These are phyloP conservation scores for Lordiphosa collinella DNA, from an alignment of 1,140 invertebrate species.

Conservation along the genomic window DNA sequence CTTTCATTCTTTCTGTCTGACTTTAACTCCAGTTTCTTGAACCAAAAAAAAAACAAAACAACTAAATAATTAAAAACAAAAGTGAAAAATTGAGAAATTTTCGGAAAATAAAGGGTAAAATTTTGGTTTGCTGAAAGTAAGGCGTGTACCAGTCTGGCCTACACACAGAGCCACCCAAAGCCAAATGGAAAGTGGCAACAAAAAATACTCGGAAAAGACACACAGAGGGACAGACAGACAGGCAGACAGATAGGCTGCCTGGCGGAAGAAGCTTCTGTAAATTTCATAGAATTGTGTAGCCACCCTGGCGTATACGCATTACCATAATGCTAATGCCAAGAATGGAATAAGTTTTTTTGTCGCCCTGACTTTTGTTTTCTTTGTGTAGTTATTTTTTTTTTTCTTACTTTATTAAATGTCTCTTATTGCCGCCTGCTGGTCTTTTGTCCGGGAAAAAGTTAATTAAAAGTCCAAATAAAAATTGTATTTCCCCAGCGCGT, in stretches of 20 bases:
- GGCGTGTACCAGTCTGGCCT: conserved; percentile 57
- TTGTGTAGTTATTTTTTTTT: not conserved
- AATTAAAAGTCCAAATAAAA: too few species aligned
- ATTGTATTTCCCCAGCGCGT: too few species aligned
- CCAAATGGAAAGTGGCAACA: conserved; percentile 4
- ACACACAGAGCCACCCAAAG: too few species aligned
- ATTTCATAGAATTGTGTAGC: conserved; percentile 39
- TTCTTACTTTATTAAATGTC: too few species aligned
- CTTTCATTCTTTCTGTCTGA: not conserved
- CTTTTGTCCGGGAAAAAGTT: too few species aligned
- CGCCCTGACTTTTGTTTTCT: conserved; percentile 2
- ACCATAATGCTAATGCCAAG: conserved; percentile 44
- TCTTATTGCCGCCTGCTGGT: too few species aligned
- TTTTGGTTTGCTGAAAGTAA: conserved; percentile 34
- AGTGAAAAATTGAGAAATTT: conserved; percentile 3
- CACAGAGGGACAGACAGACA: conserved; percentile 1
- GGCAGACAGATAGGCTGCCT: conserved; percentile 56
- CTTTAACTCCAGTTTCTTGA: not conserved
- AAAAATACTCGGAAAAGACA: conserved; percentile 1
- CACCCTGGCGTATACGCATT: conserved; percentile 50
- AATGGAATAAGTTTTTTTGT: conserved; percentile 43
- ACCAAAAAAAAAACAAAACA: conserved; percentile 4
- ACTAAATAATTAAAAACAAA: conserved; percentile 8
- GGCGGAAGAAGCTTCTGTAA: conserved; percentile 22
- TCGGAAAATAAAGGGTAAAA: conserved; percentile 4